phyloP scores from a whole-genome alignment of 1,140 invertebrate species.

The Rhagoletis pomonella region DNA sequence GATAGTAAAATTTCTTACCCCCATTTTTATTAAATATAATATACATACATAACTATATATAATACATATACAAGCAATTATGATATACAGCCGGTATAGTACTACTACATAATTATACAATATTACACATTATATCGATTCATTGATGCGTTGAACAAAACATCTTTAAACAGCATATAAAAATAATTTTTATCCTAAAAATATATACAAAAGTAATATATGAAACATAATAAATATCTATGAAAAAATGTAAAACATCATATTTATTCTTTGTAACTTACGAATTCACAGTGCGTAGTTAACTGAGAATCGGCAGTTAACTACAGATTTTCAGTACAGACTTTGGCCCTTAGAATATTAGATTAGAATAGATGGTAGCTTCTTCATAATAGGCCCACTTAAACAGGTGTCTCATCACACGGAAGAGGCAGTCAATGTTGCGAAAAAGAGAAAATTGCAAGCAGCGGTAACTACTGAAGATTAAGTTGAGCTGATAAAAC shows the following conservation, averaged over 20 bases:
- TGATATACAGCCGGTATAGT: neutral
- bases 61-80: slow-evolving; percentile 19
- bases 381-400: too few relatives aligned
- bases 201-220: neutral
- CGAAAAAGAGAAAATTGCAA: too few relatives aligned
- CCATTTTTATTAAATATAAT: neutral
- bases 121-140: too few relatives aligned
- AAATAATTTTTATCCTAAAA: slow-evolving; percentile 15
- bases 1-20: slow-evolving; percentile 28
- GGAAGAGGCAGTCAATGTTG: too few relatives aligned
- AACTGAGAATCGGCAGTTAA: too few relatives aligned
- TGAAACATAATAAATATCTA: slow-evolving; percentile 9
- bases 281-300: too few relatives aligned
- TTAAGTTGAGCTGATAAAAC: too few relatives aligned
- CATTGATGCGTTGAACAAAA: neutral
- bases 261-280: neutral
- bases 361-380: too few relatives aligned
- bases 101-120: slow-evolving; percentile 1
- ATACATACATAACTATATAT: slow-evolving; percentile 24
- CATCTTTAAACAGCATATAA: neutral
- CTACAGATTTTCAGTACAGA: too few relatives aligned
- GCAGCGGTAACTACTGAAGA: too few relatives aligned
- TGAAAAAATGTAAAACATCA: neutral
- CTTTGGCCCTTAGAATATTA: too few relatives aligned
- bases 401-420: too few relatives aligned